Base-by-base conservation (phyloP, 2,888 invertebrate genomes). In the Ormyrus labotus region DNA sequence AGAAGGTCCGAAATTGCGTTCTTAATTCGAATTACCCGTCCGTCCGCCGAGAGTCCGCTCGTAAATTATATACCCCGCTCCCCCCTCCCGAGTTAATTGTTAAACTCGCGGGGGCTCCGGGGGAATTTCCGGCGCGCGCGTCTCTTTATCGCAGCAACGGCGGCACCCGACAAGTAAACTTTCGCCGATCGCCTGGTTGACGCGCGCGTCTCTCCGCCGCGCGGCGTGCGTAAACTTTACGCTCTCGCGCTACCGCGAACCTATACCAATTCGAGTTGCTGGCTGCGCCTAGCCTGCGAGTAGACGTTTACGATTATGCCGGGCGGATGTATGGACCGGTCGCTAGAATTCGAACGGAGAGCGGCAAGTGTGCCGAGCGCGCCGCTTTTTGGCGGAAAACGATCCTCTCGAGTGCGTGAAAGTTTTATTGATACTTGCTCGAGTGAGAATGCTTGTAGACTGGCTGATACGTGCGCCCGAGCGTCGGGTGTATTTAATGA, bases 41-140 rank as follows among this genome's bases (percentile, higher is more conserved):
- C 19, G 19, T 64, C 11, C 9, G 51, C 5, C 47, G 58, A 58
- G 48, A 34, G 34, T 64, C 64, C 48, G 79, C 83, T 84, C 84
- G 83, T 87, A 86, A 86, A 87, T 85, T 84, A 87, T 1, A 1
- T n/a, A n/a, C n/a, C 84, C 81, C 76, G 73, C 7, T 47, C 34
- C 34, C 34, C 34, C 34, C 0, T 0, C 34, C 34, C 9, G 81
- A 83, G 83, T 86, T 86, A 85, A 86, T 86, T 85, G 85, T 85
- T 82, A 78, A 78, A 34, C 34, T 34, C 34, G 34, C 34, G 34
- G 34, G 34, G 34, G 34, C 69, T 75, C 69, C 47, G 60, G 34
- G 60, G 34, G 34, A 34, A 34, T 34, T 34, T 34, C 34, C 13
- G 45, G 75, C 63, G 78, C 81, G 64, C 55, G 45, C n/a, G 65